A percentile compares a stretch with the other conserved stretches of the same genome.
phyloP scores from a whole-genome alignment of 2,888 invertebrate genomes.

The Drosophila vallismaia region DNA sequence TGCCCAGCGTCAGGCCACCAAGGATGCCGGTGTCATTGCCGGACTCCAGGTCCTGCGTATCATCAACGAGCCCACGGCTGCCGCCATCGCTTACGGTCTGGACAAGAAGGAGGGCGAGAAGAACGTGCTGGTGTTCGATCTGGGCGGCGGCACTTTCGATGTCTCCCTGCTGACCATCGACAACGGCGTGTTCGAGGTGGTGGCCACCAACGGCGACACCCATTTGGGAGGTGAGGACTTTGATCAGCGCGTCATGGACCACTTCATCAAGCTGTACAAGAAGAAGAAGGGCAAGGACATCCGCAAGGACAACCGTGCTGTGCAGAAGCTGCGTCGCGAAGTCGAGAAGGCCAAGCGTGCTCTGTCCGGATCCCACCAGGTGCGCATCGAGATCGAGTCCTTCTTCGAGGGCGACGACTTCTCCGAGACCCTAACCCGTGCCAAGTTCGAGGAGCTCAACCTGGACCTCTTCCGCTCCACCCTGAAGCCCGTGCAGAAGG shows the following conservation, averaged over 20 bases:
- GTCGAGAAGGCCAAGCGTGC: conserved; percentile 99
- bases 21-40: conserved; percentile 98
- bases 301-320: conserved; percentile 96
- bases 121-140: conserved; percentile 98
- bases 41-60: conserved; percentile 87
- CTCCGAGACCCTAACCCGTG: conserved; percentile 98
- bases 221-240: conserved; percentile 99
- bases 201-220: conserved; percentile 91
- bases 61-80: conserved; percentile 99
- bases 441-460: conserved; percentile 99
- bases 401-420: conserved; percentile 99
- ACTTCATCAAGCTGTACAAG: conserved; percentile 99
- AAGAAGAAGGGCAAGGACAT: conserved; percentile 99
- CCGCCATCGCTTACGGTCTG: conserved; percentile 98
- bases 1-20: conserved; percentile 99
- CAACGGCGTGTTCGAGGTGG: conserved; percentile 97
- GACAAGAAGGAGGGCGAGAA: conserved; percentile 99
- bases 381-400: conserved; percentile 99
- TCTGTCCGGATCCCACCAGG: conserved; percentile 95
- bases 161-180: conserved; percentile 99
- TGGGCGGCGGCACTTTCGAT: conserved; percentile 99
- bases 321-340: conserved; percentile 97
- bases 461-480: conserved; percentile 96
- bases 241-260: conserved; percentile 99
- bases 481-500: conserved; percentile 97